Base-by-base conservation (phyloP, 2,888 invertebrate genomes). In the Cremastinae sp. region DNA sequence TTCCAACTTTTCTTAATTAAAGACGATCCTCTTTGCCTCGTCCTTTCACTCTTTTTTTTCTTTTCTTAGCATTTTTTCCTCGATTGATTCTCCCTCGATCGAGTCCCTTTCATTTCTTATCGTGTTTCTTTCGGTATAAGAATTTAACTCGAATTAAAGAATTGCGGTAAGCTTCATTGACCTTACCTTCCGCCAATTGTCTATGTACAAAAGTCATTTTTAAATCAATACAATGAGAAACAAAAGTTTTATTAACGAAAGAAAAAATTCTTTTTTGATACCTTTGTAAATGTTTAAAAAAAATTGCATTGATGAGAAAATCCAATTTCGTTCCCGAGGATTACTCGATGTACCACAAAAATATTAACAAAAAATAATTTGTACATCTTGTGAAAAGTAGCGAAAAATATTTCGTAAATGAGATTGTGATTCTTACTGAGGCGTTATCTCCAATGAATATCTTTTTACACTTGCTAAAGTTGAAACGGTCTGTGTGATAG, bases 71-170 rank as follows among this genome's bases (percentile, higher is more conserved):
- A 56, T 39, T 41, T 59, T 56, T 49, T 56, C 37, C 59, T 45
- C 55, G 37, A 66, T 22, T 53, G 16, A 12, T 64, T 3, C 20
- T 55, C 2, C 55, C 28, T 28, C 2, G 43, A 45, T 37, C 35
- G 3, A 55, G 20, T 39, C 35, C 8, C 45, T 16, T 37, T 12
- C 47, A 14, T 41, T 28, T 8, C 7, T 8, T 39, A 43, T 65
- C n/a, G n/a, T 28, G 14, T n/a, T 18, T 20, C 10, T 35, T n/a
- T 69, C 62, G 61, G 69, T 78, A 78, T 76, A 72, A 78, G 75
- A 78, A 80, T 76, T 76, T 74, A 74, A 78, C 74, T 78, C 35
- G 65, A 35, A 47, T 75, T 55, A 55, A 75, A 55, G 55, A 22
- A 45, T 43, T 18, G n/a, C 55, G 41, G 9, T 18, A 59, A 35